Evolutionary conservation across 2,797 vertebrate species (phyloP).

Genomic region (Rhinatrema bivittatum): DNA sequence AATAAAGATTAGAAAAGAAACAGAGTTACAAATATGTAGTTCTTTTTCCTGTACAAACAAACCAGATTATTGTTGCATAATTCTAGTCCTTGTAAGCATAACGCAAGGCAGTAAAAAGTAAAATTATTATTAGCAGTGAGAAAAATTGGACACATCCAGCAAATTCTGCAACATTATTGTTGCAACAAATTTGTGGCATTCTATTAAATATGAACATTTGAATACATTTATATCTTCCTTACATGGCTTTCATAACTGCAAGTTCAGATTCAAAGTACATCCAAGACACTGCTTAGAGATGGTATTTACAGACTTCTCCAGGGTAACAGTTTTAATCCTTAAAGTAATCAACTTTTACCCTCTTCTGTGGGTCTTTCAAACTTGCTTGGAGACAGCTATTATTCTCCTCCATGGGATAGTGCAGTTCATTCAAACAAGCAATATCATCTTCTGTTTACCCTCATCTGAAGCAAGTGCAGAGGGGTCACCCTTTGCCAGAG

Average conservation of each 20-base stretch:
- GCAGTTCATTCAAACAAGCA: constrained; percentile 50
- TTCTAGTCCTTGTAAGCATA: too few relatives aligned
- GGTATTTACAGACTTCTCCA: constrained; percentile 62
- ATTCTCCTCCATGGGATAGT: constrained; percentile 60
- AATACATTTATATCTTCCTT: constrained; percentile 36
- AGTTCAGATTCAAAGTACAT: constrained; percentile 51
- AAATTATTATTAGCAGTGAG: too few relatives aligned
- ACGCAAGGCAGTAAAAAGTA: too few relatives aligned
- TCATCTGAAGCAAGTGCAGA: constrained; percentile 47
- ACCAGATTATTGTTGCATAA: too few relatives aligned
- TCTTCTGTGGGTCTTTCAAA: constrained; percentile 46
- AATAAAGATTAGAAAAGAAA: too few relatives aligned
- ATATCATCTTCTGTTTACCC: constrained; percentile 59
- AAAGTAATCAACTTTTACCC: constrained; percentile 61
- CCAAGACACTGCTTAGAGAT: constrained; percentile 57
- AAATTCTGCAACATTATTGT: too few relatives aligned
- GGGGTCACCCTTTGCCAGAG: constrained; percentile 36
- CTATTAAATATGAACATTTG: too few relatives aligned
- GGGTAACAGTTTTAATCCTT: constrained; percentile 63
- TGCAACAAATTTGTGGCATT: too few relatives aligned
- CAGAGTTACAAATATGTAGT: too few relatives aligned
- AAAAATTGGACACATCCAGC: too few relatives aligned
- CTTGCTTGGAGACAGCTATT: constrained; percentile 56
- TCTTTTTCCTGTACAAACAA: too few relatives aligned
- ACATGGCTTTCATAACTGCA: constrained; percentile 37